These are phyloP conservation scores for Galago senegalensis DNA, from an alignment of 2,797 vertebrate species.

Conservation along the genomic window DNA sequence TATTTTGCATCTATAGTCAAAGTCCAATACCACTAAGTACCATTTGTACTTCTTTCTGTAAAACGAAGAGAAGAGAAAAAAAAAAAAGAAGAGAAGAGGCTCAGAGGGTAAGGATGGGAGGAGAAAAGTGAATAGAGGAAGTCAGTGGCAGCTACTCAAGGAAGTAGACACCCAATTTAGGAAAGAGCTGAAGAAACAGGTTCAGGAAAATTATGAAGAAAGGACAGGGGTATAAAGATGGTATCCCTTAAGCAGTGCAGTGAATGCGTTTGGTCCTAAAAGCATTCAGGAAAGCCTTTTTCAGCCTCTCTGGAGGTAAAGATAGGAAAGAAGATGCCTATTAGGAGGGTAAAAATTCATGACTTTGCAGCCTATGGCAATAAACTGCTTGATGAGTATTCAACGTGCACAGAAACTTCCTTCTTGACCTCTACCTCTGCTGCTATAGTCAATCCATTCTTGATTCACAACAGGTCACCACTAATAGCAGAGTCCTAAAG, in stretches of 20 bases:
- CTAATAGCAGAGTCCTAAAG: neutral
- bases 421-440: neutral
- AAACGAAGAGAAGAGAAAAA: neutral
- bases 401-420: neutral
- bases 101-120: neutral
- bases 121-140: conserved; percentile 37
- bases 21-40: neutral
- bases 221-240: neutral
- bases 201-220: conserved; percentile 46
- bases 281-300: neutral
- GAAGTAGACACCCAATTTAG: neutral
- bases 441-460: neutral
- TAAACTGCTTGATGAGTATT: neutral
- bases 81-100: neutral
- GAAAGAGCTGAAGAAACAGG: neutral
- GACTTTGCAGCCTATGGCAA: neutral
- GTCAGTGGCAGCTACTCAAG: neutral
- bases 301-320: conserved; percentile 1
- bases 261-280: neutral
- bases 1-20: conserved; percentile 4
- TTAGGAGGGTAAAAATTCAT: neutral
- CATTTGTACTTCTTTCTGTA: conserved; percentile 3
- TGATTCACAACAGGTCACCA: neutral
- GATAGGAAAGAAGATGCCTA: neutral
- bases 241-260: neutral